Conservation (phyloP, 2,113 vertebrate genomes). For the Anguilla rostrata region DNA sequence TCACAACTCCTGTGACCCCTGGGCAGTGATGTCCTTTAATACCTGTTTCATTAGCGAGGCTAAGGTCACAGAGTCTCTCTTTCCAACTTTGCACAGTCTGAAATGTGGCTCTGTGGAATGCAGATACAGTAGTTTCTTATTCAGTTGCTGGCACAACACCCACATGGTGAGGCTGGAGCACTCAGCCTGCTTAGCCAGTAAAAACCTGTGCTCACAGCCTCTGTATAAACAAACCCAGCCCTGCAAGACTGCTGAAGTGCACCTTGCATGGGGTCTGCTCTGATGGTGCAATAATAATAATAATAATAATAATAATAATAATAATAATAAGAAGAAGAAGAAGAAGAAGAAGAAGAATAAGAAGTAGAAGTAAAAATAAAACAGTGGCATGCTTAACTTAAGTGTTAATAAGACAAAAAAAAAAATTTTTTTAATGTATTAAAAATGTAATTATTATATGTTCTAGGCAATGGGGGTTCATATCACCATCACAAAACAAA, state of each 20-base stretch:
- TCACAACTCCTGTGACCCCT: not conserved
- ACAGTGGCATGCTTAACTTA: no score
- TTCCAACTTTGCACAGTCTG: not conserved
- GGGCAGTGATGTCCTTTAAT: not conserved
- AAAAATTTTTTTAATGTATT: no score
- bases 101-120: not conserved
- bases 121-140: not conserved
- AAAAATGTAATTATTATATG: no score
- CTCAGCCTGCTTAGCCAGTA: not conserved
- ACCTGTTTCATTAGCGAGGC: not conserved
- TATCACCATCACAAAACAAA: no score
- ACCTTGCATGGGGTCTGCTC: not conserved
- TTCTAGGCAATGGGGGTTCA: no score
- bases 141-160: not conserved
- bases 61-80: not conserved
- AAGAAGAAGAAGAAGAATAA: no score
- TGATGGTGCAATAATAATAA: not conserved
- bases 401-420: no score
- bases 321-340: not conserved
- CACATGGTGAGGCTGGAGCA: not conserved
- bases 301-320: not conserved
- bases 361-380: no score
- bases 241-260: not conserved
- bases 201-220: not conserved
- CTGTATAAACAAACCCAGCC: not conserved